phyloP scores from a whole-genome alignment of 2,113 vertebrate species.

The Pseudorhombus dupliciocellatus region DNA sequence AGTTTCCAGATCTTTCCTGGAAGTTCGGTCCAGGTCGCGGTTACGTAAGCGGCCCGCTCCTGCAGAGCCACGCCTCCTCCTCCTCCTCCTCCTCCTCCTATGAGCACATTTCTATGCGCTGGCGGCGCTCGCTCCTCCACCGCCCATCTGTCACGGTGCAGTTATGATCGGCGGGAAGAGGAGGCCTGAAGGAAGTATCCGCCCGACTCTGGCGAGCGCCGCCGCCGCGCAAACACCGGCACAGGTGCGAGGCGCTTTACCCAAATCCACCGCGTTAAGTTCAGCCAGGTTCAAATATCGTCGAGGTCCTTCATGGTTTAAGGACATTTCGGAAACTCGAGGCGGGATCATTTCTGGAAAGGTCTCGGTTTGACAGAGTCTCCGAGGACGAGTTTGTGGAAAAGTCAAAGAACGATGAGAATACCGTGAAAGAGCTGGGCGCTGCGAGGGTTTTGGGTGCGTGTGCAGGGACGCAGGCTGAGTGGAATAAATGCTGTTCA shows the following conservation, averaged over 20 bases:
- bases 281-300: conserved; percentile 66
- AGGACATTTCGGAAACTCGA: conserved; percentile 60
- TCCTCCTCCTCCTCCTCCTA: conserved; percentile 44
- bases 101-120: conserved; percentile 68
- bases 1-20: not conserved
- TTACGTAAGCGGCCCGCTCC: conserved; percentile 43
- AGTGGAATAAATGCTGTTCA: conserved; percentile 58
- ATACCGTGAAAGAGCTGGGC: not conserved
- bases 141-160: conserved; percentile 72
- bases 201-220: too few species aligned
- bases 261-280: conserved; percentile 57
- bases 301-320: conserved; percentile 55
- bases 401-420: conserved; percentile 4
- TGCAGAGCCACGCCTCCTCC: conserved; percentile 43
- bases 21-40: conserved; percentile 23
- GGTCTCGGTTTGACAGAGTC: conserved; percentile 3
- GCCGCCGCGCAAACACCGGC: conserved; percentile 37
- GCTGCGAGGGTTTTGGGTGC: too few species aligned
- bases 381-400: conserved; percentile 15
- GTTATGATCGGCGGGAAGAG: conserved; percentile 63
- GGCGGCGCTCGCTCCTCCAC: conserved; percentile 31
- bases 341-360: conserved; percentile 38
- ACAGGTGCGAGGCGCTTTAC: conserved; percentile 56
- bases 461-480: not conserved
- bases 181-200: conserved; percentile 43